phyloP scores from a whole-genome alignment of 2,797 vertebrate species.

The Sciurus carolinensis region DNA sequence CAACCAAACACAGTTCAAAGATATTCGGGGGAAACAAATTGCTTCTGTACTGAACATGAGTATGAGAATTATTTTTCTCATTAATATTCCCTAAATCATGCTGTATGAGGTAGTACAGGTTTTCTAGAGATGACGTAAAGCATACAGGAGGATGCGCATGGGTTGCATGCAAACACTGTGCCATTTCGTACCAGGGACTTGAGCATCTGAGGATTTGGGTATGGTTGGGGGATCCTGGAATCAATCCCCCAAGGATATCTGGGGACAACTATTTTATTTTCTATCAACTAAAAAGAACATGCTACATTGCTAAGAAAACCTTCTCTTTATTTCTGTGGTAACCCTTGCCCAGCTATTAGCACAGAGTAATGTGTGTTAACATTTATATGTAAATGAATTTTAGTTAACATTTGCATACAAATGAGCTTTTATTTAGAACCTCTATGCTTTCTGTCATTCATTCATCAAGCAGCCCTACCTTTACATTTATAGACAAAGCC shows the following conservation, averaged over 20 bases:
- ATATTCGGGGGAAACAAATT: neutral
- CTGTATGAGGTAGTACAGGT: neutral
- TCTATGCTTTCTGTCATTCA: neutral
- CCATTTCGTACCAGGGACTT: neutral
- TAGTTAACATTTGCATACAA: conserved; percentile 16
- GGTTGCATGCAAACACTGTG: neutral
- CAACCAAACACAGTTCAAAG: neutral
- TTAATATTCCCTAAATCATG: neutral
- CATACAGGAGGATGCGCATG: neutral
- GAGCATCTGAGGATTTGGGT: neutral
- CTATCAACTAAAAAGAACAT: conserved; percentile 28
- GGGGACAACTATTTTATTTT: conserved; percentile 16
- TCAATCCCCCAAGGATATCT: neutral
- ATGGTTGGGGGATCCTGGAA: neutral
- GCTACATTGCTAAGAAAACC: conserved; percentile 26
- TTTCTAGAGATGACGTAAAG: neutral
- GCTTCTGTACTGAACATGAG: neutral
- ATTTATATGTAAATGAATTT: neutral
- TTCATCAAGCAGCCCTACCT: neutral
- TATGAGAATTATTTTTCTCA: neutral
- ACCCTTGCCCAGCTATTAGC: conserved; percentile 18
- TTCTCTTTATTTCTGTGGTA: conserved; percentile 20
- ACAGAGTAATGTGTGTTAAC: neutral
- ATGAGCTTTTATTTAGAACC: conserved; percentile 42
- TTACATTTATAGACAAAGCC: neutral